Base-by-base conservation (phyloP, 2,888 invertebrate species). In the Nasonia oneida region DNA sequence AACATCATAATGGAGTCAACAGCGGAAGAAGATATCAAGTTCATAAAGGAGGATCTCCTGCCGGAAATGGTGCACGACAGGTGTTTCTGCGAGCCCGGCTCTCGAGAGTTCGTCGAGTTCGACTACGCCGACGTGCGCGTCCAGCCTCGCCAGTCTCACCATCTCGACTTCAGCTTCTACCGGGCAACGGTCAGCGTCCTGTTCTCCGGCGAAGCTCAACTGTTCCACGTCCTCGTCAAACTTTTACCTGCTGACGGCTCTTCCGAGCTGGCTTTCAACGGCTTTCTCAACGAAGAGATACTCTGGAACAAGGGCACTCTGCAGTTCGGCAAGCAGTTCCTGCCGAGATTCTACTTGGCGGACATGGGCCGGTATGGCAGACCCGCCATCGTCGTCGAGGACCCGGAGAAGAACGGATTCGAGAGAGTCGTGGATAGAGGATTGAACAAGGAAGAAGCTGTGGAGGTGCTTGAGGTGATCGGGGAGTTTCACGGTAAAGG, bases 71-170 rank as follows among this genome's bases (percentile, higher is more conserved):
- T 92, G 6, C 83, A 90, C 57, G 87, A 91, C 85, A 91, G 93
- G 39, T 91, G 90, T 53, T 93, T 93, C 86, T 93, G 93, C 84
- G 91, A 91, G 47, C 0, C 87, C 0, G 88, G 85, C 39, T 93
- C 93, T 3, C 89, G 93, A 0, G 93, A 93, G 87, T 93, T 92
- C 75, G 91, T 93, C 42, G 92, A 93, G 73, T 89, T 91, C 37
- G 89, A 89, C 3, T 90, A 91, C 14, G 90, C 87, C 3, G 37
- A 50, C 2, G 57, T 61, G 18, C 8, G 10, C 3, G 88, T 91
- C 0, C 89, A 91, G 73, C 86, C 88, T 1, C n/a, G 73, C 0
- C 18, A 37, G 29, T 12, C 23, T 12, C 64, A 87, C 23, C 71
- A 73, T 3, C 74, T 71, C 2, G 82, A 79, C 23, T 88, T 85